Evolutionary conservation across 2,113 vertebrate genomes (phyloP).

Genomic region (Crotalus helleri): DNA sequence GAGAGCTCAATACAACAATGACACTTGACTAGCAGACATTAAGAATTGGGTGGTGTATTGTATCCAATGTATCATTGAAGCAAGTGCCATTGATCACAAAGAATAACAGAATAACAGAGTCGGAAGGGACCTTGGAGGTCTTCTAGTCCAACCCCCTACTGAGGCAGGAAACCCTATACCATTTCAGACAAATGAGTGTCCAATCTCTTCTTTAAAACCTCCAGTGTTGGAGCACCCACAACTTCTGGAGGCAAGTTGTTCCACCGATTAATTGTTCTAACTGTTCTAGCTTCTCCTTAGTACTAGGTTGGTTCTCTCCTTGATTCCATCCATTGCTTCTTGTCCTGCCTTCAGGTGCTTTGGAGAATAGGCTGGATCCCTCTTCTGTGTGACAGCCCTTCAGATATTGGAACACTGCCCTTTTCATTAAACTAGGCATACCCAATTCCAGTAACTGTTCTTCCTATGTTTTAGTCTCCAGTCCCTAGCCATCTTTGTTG

Average conservation of each 20-base stretch:
- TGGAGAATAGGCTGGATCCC: not conserved
- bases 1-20: not conserved
- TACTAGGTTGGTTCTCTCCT: not conserved
- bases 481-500: not conserved
- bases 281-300: not conserved
- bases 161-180: not conserved
- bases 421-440: not conserved
- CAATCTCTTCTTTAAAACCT: not conserved
- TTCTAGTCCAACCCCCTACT: not conserved
- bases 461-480: not conserved
- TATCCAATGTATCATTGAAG: not conserved
- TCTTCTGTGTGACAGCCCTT: not conserved
- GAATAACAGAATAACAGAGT: not conserved
- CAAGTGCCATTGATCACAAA: not conserved
- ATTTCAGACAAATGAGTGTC: not conserved
- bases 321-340: not conserved
- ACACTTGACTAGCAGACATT: not conserved
- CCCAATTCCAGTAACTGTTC: not conserved
- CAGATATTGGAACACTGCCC: not conserved
- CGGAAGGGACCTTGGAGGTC: not conserved
- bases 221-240: not conserved
- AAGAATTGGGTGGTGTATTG: not conserved
- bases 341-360: not conserved
- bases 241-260: not conserved
- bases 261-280: not conserved